phyloP scores from a whole-genome alignment of 1,140 invertebrate species.

The Macrocentrus cingulum region DNA sequence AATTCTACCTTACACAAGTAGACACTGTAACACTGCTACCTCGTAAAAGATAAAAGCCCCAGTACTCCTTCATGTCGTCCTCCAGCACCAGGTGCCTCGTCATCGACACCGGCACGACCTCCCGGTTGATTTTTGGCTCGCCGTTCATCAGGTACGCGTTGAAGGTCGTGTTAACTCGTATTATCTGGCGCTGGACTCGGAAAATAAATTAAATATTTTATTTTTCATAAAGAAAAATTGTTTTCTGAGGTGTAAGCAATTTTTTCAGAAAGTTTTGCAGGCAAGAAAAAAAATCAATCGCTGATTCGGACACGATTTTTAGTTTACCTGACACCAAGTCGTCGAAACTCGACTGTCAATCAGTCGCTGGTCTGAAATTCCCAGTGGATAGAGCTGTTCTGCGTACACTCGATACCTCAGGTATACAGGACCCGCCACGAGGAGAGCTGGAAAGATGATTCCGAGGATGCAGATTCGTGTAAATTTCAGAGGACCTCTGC shows the following conservation, averaged over 20 bases:
- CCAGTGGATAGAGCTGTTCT: constrained; percentile 70
- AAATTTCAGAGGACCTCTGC: constrained; percentile 64
- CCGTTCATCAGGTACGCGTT: constrained; percentile 72
- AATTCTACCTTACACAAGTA: constrained; percentile 68
- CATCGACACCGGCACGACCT: constrained; percentile 67
- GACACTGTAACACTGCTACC: constrained; percentile 75
- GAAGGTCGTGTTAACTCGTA: constrained; percentile 73
- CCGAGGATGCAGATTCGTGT: constrained; percentile 66
- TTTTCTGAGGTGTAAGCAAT: not conserved
- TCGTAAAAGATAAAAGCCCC: constrained; percentile 78
- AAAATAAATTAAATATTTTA: constrained; percentile 17
- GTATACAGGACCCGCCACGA: constrained; percentile 70
- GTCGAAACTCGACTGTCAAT: constrained; percentile 73
- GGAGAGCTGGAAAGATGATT: constrained; percentile 65
- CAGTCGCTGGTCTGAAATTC: constrained; percentile 75
- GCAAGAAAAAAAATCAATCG: too few species aligned
- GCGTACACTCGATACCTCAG: constrained; percentile 69
- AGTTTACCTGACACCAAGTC: constrained; percentile 73
- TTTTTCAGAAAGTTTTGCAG: not conserved
- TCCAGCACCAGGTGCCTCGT: constrained; percentile 68
- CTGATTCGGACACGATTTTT: too few species aligned
- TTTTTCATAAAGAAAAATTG: too few species aligned
- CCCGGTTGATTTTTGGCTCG: constrained; percentile 60
- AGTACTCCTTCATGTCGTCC: constrained; percentile 81
- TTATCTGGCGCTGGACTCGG: constrained; percentile 64